Evolutionary conservation across 2,113 vertebrate genomes (phyloP), one percentile per base, ranked within the genome.

Genomic region (Pleuronectes platessa): DNA sequence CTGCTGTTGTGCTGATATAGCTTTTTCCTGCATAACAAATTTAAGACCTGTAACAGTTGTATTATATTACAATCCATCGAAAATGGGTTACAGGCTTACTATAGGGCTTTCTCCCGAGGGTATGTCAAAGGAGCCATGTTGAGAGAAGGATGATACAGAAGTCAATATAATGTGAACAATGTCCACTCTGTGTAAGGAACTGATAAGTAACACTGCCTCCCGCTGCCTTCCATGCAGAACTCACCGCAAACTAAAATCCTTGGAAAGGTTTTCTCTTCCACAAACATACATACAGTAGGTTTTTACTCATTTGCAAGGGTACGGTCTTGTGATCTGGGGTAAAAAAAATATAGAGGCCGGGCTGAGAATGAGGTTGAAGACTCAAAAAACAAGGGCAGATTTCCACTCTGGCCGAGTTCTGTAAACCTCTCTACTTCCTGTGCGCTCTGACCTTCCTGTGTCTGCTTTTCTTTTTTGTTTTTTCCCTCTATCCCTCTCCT

Each of bases 351-450:
- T 54, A 59, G 60, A 58, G 12, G 70, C 68, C 10, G 3, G 61
- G 66, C 61, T 55, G 61, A 74, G 76, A 62, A 26, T 24, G 27
- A 74, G 31, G 53, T 54, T 71, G 64, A 23, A 68, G 76, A 71
- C 68, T 21, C 24, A 24, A 23, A 80, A 45, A 79, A 68, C 49
- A 71, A 61, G 71, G 61, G 65, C 40, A 45, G 40, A 63, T 45
- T 56, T 61, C 58, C 24, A 75, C 61, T 84, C 27, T 31, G 31
- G 31, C 31, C 31, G 31, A 66, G 27, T 56, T 90, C 66, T 77
- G 78, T 65, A 86, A 88, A 82, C 71, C 45, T 72, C 79, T 82
- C 62, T 13, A 71, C 88, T 86, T 90, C 90, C 88, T 87, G 86
- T 89, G 60, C 3, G 24, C 61, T 61, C 62, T 71, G 86, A 82